Base-by-base conservation (phyloP, 92 coral and sea anemone species). In the Galaxea fascicularis region DNA sequence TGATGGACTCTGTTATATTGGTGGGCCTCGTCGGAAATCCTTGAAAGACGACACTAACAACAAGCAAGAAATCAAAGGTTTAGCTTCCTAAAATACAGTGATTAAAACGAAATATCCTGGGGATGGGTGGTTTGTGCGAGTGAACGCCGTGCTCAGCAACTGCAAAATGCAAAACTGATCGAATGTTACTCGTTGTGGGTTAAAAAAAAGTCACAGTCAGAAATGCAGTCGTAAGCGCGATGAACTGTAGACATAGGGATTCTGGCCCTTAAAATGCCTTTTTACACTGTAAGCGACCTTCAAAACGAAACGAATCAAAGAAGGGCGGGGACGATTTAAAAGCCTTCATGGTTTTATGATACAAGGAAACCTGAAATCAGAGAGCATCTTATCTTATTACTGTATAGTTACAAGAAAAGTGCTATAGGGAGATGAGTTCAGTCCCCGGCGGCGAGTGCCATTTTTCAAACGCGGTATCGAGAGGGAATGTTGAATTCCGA, bases 1-100 rank as follows among this genome's bases (percentile, higher is more conserved):
- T 29, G 94, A 91, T 82, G 94, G 94, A 12, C 65, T 54, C 0
- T 83, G 86, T 82, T 82, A 82, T 44, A 51, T 82, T 44, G 51
- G 68, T 9, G 86, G 86, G 45, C 69, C 86, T 39, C 78, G 86
- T n/a, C 59, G 71, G 31, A 82, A n/a, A 70, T 51, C 84, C 20
- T 79, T 65, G 60, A 65, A 9, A 45, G 65, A 79, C 66, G 66
- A 79, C 65, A 29, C 49, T 20, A 8, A 73, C n/a, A 28, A 20
- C 31, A 27, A 16, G 4, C 78, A 27, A 29, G 26, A 28, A 14
- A 13, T 71, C 30, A 46, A 46, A 71, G 3, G 51, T 31, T 66
- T 30, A 66, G 24, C 14, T 21, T 21, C 24, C 31, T 15, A 71
- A 51, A 71, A 10, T 45, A 29, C 24, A 18, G 76, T 69, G 1